Evolutionary conservation across 2,113 vertebrate genomes (phyloP), one percentile per base, ranked within the genome.

Genomic region (Vulpes vulpes): DNA sequence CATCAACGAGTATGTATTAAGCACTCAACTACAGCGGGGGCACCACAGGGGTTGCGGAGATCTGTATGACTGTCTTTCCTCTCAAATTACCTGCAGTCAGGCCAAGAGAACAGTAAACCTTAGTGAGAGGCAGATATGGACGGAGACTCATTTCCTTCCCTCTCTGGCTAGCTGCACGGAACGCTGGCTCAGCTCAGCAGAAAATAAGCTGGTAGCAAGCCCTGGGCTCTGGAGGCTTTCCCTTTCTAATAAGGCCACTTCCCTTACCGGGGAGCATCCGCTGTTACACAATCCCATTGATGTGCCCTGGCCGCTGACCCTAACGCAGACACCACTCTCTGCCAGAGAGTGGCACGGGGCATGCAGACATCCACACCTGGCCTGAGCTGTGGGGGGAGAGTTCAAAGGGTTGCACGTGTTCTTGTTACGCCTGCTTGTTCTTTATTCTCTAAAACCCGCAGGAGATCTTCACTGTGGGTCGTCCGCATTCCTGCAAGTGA

Each of bases 191-290:
- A 90, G 90, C 79, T 88, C 43, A 82, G 60, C 0, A 3, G 49
- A 84, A 97, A 97, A 95, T 30, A 93, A 91, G n/a, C 83, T 80
- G 67, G 74, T 81, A 43, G 35, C 59, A 88, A 82, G 35, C 2
- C 0, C 27, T 67, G 81, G 64, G 55, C 65, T 86, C 76, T 71
- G 76, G 19, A 59, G 76, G 20, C 49, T 59, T 69, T 95, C 76
- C 59, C 23, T 92, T 92, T 96, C 73, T 69, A 96, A 57, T 90
- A 95, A 96, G 94, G 92, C 27, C 80, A 80, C 80, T 91, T 95
- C 79, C 73, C 57, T n/a, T 38, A 83, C 43, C 69, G 96, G 67
- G 62, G 51, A 73, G 59, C 15, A 64, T 83, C 62, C 53, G 59
- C 1, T n/a, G 55, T 89, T 93, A 83, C 19, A 64, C 23, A 97